phyloP scores from a whole-genome alignment of 2,113 vertebrate species.

The Bothrops jararaca region DNA sequence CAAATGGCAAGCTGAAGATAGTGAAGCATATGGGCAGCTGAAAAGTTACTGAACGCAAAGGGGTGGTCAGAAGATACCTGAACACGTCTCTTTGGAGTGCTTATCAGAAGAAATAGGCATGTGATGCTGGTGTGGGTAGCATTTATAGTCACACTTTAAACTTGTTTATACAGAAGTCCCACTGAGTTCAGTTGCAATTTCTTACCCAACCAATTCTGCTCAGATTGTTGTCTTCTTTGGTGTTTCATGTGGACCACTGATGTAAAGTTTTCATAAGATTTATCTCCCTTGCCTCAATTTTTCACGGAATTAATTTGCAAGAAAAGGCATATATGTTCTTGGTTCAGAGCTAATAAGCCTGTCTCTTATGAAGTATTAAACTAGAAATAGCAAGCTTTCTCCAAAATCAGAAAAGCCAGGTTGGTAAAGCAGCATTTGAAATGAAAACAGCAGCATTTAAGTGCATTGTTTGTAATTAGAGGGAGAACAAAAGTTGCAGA shows the following conservation, averaged over 20 bases:
- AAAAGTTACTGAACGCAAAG: not conserved
- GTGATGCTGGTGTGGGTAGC: not conserved
- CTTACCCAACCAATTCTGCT: not conserved
- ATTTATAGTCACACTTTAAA: not conserved
- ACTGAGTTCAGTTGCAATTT: not conserved
- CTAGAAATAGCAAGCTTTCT: not conserved
- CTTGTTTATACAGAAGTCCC: not conserved
- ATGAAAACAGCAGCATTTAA: constrained; percentile 5
- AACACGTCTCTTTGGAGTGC: not conserved
- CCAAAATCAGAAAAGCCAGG: not conserved
- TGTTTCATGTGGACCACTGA: not conserved
- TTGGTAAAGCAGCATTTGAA: not conserved
- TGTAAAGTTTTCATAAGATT: not conserved
- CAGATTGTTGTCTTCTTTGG: not conserved
- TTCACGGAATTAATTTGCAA: not conserved
- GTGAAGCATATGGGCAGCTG: not conserved
- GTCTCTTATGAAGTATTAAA: not conserved
- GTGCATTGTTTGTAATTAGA: constrained; percentile 17
- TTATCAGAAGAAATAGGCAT: not conserved
- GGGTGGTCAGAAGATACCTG: not conserved
- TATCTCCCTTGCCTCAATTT: not conserved
- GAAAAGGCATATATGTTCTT: not conserved
- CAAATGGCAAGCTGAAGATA: not conserved
- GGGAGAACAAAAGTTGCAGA: constrained; percentile 18
- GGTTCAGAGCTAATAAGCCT: not conserved